A percentile compares a stretch with the other conserved stretches of the same genome.
Evolutionary conservation across 1,140 invertebrate genomes (phyloP).

Genomic region (Conus ventricosus): DNA sequence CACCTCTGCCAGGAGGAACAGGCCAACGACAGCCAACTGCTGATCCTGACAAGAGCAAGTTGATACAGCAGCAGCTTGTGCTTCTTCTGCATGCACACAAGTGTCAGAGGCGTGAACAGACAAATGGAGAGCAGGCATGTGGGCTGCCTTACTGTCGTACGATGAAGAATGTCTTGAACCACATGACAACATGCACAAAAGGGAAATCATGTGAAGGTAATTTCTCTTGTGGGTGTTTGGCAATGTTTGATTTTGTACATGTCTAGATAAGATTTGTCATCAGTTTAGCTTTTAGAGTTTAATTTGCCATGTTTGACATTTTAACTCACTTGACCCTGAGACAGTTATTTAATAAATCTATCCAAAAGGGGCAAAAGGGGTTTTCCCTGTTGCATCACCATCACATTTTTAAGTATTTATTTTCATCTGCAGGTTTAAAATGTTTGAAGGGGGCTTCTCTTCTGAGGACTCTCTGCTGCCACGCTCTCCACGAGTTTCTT

Average conservation of each 20-base stretch:
- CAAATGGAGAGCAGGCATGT: conserved; percentile 79
- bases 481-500: too few species aligned
- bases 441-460: too few species aligned
- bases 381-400: too few species aligned
- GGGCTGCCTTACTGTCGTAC: conserved; percentile 97
- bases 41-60: conserved; percentile 97
- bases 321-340: too few species aligned
- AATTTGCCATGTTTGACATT: too few species aligned
- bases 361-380: too few species aligned
- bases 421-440: too few species aligned
- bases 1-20: conserved; percentile 39
- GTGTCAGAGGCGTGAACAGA: conserved; percentile 91
- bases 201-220: conserved; percentile 80
- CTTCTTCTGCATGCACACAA: conserved; percentile 98
- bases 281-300: too few species aligned
- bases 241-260: conserved; percentile 41
- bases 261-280: neutral
- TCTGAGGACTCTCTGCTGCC: too few species aligned
- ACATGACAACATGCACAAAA: conserved; percentile 98
- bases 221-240: neutral
- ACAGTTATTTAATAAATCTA: too few species aligned
- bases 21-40: conserved; percentile 75
- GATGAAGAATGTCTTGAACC: conserved; percentile 98
- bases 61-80: conserved; percentile 98
- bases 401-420: too few species aligned